Evolutionary conservation across 2,113 vertebrate genomes (phyloP).

Genomic region (Oreochromis niloticus): DNA sequence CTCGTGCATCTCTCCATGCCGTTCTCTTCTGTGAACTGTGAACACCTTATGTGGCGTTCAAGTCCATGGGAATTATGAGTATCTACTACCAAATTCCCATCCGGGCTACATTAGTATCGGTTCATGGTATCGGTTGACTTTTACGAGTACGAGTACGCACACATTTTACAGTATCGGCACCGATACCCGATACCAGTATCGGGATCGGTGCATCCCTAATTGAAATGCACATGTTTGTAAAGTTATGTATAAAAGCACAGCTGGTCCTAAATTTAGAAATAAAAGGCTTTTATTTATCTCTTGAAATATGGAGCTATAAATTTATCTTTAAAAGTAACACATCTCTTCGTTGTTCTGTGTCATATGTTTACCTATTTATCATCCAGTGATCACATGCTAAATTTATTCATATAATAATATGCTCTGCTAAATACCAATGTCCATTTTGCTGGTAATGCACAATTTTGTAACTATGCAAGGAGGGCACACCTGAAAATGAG

Average conservation of each 20-base stretch:
- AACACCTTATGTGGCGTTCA: too few species aligned
- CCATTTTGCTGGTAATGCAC: neutral
- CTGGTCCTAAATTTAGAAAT: neutral
- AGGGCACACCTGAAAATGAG: slow-evolving; percentile 17
- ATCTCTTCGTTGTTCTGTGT: neutral
- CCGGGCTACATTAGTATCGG: too few species aligned
- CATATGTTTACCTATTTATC: neutral
- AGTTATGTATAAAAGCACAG: neutral
- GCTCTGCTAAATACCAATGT: neutral
- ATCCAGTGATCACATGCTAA: neutral
- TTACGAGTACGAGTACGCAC: too few species aligned
- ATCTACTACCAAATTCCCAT: too few species aligned
- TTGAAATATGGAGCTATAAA: neutral
- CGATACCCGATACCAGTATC: too few species aligned
- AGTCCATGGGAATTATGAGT: too few species aligned
- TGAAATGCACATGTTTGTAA: neutral
- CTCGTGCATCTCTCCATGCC: too few species aligned
- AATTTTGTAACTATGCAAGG: slow-evolving; percentile 4
- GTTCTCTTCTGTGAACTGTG: too few species aligned
- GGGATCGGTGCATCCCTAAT: too few species aligned
- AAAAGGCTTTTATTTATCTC: neutral
- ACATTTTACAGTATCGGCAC: too few species aligned
- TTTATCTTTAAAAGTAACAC: neutral
- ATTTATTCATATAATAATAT: neutral
- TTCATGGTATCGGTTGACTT: too few species aligned